phyloP scores from a whole-genome alignment of 2,797 vertebrate genomes.

The Centropyge bicolor region DNA sequence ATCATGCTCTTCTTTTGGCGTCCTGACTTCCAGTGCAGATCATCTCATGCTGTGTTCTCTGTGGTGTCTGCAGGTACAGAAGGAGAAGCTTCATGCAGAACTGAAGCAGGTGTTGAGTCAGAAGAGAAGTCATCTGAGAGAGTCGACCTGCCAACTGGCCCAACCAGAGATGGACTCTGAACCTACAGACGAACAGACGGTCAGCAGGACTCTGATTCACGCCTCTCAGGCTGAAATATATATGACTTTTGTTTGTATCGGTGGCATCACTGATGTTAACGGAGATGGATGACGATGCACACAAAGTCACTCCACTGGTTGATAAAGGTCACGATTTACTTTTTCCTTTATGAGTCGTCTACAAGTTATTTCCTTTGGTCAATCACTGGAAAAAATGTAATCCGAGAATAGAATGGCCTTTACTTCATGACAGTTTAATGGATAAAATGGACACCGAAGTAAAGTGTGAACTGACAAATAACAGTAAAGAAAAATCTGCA shows the following conservation, averaged over 20 bases:
- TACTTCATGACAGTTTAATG: constrained; percentile 34
- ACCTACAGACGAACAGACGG: constrained; percentile 78
- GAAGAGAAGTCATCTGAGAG: constrained; percentile 85
- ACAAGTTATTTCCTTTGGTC: constrained; percentile 25
- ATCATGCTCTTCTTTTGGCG: not conserved
- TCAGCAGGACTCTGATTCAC: constrained; percentile 56
- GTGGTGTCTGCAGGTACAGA: constrained; percentile 81
- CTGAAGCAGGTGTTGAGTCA: constrained; percentile 90
- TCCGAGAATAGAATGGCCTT: constrained; percentile 38
- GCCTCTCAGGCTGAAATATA: not conserved
- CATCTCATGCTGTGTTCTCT: not conserved
- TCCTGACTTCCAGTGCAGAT: not conserved
- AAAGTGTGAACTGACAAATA: constrained; percentile 33
- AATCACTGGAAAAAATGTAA: constrained; percentile 14
- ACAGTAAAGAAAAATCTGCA: constrained; percentile 10
- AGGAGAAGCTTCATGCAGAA: constrained; percentile 92
- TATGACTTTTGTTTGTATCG: not conserved
- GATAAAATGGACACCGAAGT: constrained; percentile 34
- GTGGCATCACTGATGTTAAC: not conserved
- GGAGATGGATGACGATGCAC: not conserved
- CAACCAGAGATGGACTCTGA: constrained; percentile 85
- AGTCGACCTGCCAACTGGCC: constrained; percentile 74
- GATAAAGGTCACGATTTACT: not conserved
- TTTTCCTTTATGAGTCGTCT: not conserved
- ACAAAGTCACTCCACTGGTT: constrained; percentile 1